A percentile compares a stretch with the other conserved stretches of the same genome.
Conservation (phyloP, 2,888 invertebrate species). For the Gasteruption jaculator region DNA sequence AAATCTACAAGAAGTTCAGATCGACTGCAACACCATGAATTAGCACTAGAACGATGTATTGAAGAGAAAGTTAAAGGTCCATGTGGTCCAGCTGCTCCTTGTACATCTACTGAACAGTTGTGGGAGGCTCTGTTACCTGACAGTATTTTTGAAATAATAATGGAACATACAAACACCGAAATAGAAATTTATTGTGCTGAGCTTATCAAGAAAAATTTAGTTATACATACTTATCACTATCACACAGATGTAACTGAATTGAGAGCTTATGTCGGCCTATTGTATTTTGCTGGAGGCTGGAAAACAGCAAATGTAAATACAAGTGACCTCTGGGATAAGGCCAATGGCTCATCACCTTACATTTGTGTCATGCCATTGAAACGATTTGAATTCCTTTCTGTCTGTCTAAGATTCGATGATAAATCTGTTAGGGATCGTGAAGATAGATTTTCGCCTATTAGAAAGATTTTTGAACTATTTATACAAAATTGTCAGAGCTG, state of each 20-base stretch:
- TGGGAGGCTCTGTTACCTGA: conserved; percentile 13
- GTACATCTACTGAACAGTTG: conserved; percentile 6
- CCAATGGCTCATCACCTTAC: conserved; percentile 18
- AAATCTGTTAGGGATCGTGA: conserved; percentile 11
- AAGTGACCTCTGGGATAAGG: conserved; percentile 15
- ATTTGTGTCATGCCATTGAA: conserved; percentile 17
- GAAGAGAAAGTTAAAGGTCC: no score
- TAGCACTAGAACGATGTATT: no score
- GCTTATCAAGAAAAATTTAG: conserved; percentile 1
- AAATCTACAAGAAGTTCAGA: no score
- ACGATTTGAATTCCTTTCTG: conserved; percentile 17
- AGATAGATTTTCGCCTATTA: no score
- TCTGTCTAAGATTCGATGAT: conserved; percentile 20
- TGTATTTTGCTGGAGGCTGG: conserved; percentile 20
- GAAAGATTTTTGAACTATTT: no score
- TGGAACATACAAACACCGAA: conserved; percentile 16
- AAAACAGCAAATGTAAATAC: conserved; percentile 15
- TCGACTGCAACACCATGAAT: no score
- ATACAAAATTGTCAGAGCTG: no score
- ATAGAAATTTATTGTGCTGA: conserved; percentile 13
- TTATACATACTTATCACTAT: conserved; percentile 18
- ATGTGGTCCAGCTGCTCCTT: conserved; percentile 5
- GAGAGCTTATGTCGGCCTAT: conserved; percentile 15
- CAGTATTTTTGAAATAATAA: conserved; percentile 13
- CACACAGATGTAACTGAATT: conserved; percentile 18